Evolutionary conservation across 1,140 invertebrate genomes (phyloP).

Genomic region (Amphibalanus amphitrite): DNA sequence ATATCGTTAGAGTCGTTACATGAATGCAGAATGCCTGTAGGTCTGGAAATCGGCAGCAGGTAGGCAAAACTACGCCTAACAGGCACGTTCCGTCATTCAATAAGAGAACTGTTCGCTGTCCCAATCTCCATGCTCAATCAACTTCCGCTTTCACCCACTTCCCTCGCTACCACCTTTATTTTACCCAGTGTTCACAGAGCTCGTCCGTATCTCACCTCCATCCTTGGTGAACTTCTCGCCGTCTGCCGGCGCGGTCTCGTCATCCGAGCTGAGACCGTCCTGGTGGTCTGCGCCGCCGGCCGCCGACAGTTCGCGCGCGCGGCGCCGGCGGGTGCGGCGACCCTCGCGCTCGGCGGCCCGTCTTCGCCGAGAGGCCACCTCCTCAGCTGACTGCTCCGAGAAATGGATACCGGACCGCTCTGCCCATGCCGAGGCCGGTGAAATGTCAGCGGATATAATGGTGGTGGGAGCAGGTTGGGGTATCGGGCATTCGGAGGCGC

Average conservation of each 20-base stretch:
- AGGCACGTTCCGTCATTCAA: too few relatives aligned
- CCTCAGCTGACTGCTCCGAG: background rate
- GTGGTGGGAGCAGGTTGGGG: too few relatives aligned
- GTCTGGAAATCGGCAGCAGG: background rate
- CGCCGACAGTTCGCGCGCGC: background rate
- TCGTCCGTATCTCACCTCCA: slow-evolving; percentile 8
- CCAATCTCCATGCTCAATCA: too few relatives aligned
- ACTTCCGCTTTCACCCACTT: too few relatives aligned
- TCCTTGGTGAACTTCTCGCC: slow-evolving; percentile 3
- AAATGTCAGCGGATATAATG: too few relatives aligned
- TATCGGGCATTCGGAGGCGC: too few relatives aligned
- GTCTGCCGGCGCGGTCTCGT: slow-evolving; percentile 9
- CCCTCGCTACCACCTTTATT: too few relatives aligned
- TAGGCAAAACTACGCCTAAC: too few relatives aligned
- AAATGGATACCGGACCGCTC: background rate
- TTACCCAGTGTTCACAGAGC: too few relatives aligned
- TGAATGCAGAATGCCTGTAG: background rate
- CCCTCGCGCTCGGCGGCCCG: slow-evolving; percentile 12
- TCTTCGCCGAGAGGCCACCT: slow-evolving; percentile 2
- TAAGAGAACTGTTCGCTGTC: too few relatives aligned
- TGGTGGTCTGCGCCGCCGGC: slow-evolving; percentile 3
- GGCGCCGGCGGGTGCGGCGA: slow-evolving; percentile 5
- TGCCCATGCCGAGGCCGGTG: too few relatives aligned
- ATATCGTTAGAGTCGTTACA: background rate
- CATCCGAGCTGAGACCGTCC: slow-evolving; percentile 12